phyloP scores from a whole-genome alignment of 2,797 vertebrate genomes.

The Denticeps clupeoides region DNA sequence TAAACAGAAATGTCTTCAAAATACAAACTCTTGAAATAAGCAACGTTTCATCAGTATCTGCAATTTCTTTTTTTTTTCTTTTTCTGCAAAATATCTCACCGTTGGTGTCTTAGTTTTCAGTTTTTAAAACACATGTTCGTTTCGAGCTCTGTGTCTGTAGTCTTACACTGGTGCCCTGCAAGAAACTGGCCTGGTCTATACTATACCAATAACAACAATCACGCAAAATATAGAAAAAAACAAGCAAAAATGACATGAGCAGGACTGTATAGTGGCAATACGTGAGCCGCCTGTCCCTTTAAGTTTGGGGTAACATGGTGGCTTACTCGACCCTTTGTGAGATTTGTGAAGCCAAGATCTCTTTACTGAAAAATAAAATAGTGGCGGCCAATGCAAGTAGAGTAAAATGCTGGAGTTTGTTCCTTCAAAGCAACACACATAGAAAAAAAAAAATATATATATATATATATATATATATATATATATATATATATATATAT shows the following conservation, averaged over 20 bases:
- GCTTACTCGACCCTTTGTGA: not conserved
- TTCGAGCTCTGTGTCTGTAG: constrained; percentile 61
- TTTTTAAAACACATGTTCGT: constrained; percentile 68
- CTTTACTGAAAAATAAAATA: constrained; percentile 8
- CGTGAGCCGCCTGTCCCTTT: not conserved
- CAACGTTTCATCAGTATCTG: constrained; percentile 38
- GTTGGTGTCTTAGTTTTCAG: constrained; percentile 70
- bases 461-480: constrained; percentile 56
- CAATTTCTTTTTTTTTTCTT: constrained; percentile 48
- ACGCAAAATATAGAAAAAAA: not conserved
- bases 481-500: constrained; percentile 57
- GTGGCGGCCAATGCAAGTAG: constrained; percentile 23
- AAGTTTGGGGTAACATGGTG: not conserved
- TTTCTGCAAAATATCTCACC: constrained; percentile 62
- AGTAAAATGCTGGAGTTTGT: constrained; percentile 35
- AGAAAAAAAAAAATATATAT: constrained; percentile 44
- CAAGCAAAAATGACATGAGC: not conserved
- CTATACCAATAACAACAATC: not conserved
- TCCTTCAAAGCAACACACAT: constrained; percentile 35
- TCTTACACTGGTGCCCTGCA: constrained; percentile 59
- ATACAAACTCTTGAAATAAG: constrained; percentile 33
- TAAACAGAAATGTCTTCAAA: constrained; percentile 36
- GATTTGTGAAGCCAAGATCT: not conserved
- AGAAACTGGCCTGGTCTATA: constrained; percentile 19
- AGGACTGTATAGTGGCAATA: too few species aligned